Evolutionary conservation across 2,797 vertebrate genomes (phyloP).

Genomic region (Ceryle rudis): DNA sequence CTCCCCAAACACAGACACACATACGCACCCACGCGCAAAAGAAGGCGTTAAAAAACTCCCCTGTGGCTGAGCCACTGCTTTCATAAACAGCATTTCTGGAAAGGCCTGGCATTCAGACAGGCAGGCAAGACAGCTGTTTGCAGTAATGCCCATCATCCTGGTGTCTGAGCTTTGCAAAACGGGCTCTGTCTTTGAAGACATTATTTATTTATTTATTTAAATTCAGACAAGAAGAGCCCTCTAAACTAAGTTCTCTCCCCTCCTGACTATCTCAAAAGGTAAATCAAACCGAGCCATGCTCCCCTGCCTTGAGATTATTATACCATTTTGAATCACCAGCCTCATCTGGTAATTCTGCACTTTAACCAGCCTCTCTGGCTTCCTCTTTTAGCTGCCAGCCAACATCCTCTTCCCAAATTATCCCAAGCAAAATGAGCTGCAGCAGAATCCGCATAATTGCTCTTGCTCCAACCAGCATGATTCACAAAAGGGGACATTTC

Average conservation of each 20-base stretch:
- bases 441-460: neutral
- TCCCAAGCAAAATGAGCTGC: neutral
- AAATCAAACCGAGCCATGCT: neutral
- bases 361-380: neutral
- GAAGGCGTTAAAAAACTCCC: accelerated
- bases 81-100: neutral
- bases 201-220: neutral
- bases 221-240: neutral
- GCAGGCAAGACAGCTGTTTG: neutral
- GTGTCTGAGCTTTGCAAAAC: neutral
- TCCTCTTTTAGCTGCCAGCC: neutral
- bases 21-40: accelerated
- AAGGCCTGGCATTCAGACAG: neutral
- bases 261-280: neutral
- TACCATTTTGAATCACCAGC: neutral
- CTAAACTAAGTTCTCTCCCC: neutral
- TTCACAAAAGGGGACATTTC: neutral
- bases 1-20: accelerated
- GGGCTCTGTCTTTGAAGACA: neutral
- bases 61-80: accelerated
- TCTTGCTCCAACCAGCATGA: neutral
- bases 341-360: neutral
- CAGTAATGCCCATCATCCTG: neutral
- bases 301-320: neutral
- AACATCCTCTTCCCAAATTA: neutral